phyloP scores from a whole-genome alignment of 2,797 vertebrate species.

The Ara ararauna region DNA sequence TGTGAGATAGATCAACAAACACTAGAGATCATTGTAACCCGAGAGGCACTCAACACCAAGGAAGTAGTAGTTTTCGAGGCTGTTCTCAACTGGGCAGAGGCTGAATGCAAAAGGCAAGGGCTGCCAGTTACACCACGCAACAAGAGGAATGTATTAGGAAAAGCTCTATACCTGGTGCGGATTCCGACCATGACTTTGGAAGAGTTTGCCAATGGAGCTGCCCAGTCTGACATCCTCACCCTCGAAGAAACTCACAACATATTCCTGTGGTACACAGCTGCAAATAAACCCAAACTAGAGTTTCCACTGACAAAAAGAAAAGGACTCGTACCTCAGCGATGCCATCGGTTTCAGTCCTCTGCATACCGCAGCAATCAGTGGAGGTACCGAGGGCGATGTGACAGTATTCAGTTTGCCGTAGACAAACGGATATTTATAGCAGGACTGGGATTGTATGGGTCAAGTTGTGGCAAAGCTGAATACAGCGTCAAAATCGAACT shows the following conservation, averaged over 20 bases:
- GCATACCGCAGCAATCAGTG: conserved; percentile 98
- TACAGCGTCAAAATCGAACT: conserved; percentile 94
- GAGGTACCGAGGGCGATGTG: conserved; percentile 95
- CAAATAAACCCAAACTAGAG: conserved; percentile 90
- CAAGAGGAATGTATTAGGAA: conserved; percentile 87
- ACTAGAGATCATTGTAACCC: conserved; percentile 89
- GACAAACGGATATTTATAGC: conserved; percentile 94
- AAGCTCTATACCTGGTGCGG: conserved; percentile 90
- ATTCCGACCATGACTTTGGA: conserved; percentile 94
- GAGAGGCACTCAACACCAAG: conserved; percentile 93
- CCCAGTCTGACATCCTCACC: conserved; percentile 93
- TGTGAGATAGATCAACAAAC: conserved; percentile 93
- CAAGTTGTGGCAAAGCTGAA: conserved; percentile 91
- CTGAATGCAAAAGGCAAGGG: conserved; percentile 91
- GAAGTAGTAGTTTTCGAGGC: conserved; percentile 94
- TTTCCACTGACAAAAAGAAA: conserved; percentile 86
- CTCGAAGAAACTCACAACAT: conserved; percentile 94
- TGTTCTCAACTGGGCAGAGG: conserved; percentile 90
- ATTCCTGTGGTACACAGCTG: conserved; percentile 98
- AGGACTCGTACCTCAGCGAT: conserved; percentile 88
- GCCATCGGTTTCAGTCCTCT: conserved; percentile 94
- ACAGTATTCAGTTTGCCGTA: conserved; percentile 97
- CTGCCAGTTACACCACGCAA: conserved; percentile 82
- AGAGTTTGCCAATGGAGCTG: conserved; percentile 94
- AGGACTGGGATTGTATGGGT: conserved; percentile 93